Base-by-base conservation (phyloP, 2,888 invertebrate genomes). In the Nudaria mundana region DNA sequence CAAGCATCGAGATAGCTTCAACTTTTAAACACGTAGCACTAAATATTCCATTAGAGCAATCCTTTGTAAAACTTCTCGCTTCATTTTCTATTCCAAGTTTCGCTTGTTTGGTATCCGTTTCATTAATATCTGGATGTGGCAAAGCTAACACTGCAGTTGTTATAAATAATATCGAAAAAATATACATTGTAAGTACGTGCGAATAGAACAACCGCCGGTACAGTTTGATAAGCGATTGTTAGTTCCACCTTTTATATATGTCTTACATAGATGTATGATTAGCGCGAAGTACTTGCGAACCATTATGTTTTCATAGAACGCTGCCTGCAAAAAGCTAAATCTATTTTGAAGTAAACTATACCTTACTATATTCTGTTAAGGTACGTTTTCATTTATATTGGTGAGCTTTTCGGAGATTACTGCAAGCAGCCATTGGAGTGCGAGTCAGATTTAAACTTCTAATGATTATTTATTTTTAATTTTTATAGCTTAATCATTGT, bases 241-340 rank as follows among this genome's bases (percentile, higher is more conserved):
- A 63, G 67, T 65, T 62, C 65, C 76, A 64, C 68, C 84, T 86
- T 87, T 75, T 87, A 87, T n/a, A n/a, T 87, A 87, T 85, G 79
- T 79, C 78, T 79, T 70, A 79, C 76, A 76, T 78, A 76, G 76
- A 73, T 66, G 66, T 72, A 75, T 76, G 72, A 79, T 79, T 76
- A 77, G 73, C 71, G 66, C 67, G 55, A 61, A 70, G 76, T 71
- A 71, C 70, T 66, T 71, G 70, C 68, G 69, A 69, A 70, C 80
- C 73, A 87, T 86, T 84, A 87, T 79, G 76, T 86, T 87, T 87
- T 88, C 85, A 86, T 87, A 87, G 77, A 76, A 86, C 74, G 75
- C 73, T 87, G 86, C 70, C 71, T 75, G 76, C 81, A 77, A 80
- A 81, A 80, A 80, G 77, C 52, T 40, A 26, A 5, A 4, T 23